These are phyloP conservation scores for Chloromyia formosa DNA, from an alignment of 2,888 invertebrate genomes.

Conservation along the genomic window DNA sequence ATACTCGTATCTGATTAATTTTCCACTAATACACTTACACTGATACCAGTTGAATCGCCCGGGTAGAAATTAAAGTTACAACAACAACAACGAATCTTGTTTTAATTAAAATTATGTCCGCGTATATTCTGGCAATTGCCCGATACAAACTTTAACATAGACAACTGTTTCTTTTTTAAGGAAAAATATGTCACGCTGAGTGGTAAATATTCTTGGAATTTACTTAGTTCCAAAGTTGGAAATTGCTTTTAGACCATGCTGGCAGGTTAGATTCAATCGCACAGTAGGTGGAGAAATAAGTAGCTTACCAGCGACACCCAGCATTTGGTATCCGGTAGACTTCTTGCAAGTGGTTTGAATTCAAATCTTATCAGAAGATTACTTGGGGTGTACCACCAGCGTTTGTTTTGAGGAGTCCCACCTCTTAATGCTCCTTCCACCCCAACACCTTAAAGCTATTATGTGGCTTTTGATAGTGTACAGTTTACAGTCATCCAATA, in stretches of 20 bases:
- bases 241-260: constrained; percentile 43
- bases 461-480: background rate
- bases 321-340: background rate
- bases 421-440: constrained; percentile 41
- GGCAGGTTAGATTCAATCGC: background rate
- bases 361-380: constrained; percentile 48
- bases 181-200: constrained; percentile 45
- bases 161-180: background rate
- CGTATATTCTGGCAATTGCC: constrained; percentile 49
- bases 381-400: constrained; percentile 42
- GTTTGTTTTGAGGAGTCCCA: constrained; percentile 34
- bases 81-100: no score
- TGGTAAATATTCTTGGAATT: constrained; percentile 45
- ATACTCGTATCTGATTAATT: no score
- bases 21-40: no score
- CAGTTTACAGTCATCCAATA: background rate
- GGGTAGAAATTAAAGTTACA: no score
- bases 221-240: constrained; percentile 47
- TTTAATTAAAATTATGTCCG: constrained; percentile 48
- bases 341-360: constrained; percentile 24
- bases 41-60: no score
- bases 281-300: background rate
- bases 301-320: background rate
- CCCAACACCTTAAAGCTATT: constrained; percentile 43
- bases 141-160: constrained; percentile 42